A percentile compares a stretch with the other conserved stretches of the same genome.
These are phyloP conservation scores for Clostera curtula DNA, from an alignment of 2,888 invertebrate species.

Conservation along the genomic window DNA sequence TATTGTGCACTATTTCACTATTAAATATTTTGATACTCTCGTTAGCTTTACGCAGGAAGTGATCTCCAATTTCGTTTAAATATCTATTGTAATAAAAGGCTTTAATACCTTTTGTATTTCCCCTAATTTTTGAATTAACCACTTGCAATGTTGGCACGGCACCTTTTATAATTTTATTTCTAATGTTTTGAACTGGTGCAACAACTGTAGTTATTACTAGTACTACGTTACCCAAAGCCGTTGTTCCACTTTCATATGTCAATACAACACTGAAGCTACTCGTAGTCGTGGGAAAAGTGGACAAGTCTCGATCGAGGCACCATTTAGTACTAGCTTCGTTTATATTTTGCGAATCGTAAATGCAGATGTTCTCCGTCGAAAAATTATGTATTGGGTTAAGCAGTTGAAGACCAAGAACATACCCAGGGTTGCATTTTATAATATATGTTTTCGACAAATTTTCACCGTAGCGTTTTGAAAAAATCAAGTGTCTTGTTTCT, in stretches of 20 bases:
- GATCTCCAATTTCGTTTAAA: constrained; percentile 88
- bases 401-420: constrained; percentile 91
- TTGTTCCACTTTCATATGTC: constrained; percentile 85
- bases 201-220: constrained; percentile 83
- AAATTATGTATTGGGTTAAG: constrained; percentile 92
- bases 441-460: constrained; percentile 74
- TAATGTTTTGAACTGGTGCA: constrained; percentile 82
- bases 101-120: constrained; percentile 87
- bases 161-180: constrained; percentile 84
- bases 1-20: constrained; percentile 87
- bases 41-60: constrained; percentile 90
- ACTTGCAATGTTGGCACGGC: constrained; percentile 85
- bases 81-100: constrained; percentile 92
- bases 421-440: constrained; percentile 85
- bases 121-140: constrained; percentile 82
- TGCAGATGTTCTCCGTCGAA: constrained; percentile 87
- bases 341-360: constrained; percentile 84
- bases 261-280: constrained; percentile 87
- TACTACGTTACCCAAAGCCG: constrained; percentile 88
- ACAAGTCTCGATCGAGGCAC: constrained; percentile 87
- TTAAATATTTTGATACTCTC: constrained; percentile 87
- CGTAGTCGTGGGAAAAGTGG: constrained; percentile 92
- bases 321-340: constrained; percentile 80
- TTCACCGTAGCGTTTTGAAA: constrained; percentile 78
- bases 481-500: constrained; percentile 87